Conservation (phyloP, 2,888 invertebrate genomes). For the Endotricha flammealis region DNA sequence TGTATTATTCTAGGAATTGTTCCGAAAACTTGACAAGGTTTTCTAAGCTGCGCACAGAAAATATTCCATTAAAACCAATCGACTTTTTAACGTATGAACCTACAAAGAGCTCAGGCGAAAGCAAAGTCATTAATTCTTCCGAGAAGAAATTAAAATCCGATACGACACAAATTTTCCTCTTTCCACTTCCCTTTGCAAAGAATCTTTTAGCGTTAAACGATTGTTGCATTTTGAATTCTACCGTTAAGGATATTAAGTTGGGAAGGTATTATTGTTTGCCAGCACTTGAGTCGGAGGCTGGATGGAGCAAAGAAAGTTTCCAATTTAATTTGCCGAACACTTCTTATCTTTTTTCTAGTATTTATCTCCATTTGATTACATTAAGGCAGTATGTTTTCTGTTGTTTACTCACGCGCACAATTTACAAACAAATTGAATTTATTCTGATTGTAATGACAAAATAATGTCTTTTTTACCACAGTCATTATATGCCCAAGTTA, state of each 20-base stretch:
- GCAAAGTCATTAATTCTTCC: constrained; percentile 71
- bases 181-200: constrained; percentile 29
- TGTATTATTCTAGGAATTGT: too few species aligned
- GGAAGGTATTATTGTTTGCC: constrained; percentile 13
- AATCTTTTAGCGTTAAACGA: constrained; percentile 22
- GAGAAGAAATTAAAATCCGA: constrained; percentile 74
- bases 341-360: constrained; percentile 64
- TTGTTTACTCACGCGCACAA: constrained; percentile 21
- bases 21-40: too few species aligned
- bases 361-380: constrained; percentile 72
- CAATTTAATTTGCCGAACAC: constrained; percentile 73
- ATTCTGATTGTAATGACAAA: too few species aligned
- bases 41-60: constrained; percentile 10
- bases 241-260: not conserved
- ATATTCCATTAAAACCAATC: constrained; percentile 40
- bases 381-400: constrained; percentile 52
- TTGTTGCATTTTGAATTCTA: constrained; percentile 24
- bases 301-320: constrained; percentile 45
- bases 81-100: constrained; percentile 55
- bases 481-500: too few species aligned
- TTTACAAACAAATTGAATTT: not conserved
- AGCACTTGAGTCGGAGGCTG: constrained; percentile 9
- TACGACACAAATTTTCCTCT: constrained; percentile 71
- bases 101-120: constrained; percentile 44
- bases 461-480: too few species aligned